Conservation (phyloP, 2,888 invertebrate species). For the Trilocha varians region DNA sequence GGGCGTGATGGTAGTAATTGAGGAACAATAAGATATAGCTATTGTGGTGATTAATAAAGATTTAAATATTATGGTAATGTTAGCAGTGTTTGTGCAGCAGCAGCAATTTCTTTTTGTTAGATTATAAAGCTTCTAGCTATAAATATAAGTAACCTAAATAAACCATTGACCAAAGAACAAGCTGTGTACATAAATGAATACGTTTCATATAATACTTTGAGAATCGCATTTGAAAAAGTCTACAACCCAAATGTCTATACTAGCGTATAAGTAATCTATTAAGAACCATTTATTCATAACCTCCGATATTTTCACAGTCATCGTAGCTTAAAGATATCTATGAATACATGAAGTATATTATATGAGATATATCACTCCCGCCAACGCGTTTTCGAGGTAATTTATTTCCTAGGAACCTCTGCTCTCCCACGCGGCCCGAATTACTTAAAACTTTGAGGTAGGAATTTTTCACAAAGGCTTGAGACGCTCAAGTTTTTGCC, state of each 20-base stretch:
- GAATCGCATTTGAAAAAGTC: no score
- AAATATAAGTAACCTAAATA: no score
- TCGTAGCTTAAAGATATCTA: background rate
- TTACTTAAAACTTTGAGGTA: background rate
- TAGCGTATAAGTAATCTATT: background rate
- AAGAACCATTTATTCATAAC: background rate
- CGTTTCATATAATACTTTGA: no score
- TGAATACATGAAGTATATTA: slow-evolving; percentile 1
- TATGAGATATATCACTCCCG: slow-evolving; percentile 3
- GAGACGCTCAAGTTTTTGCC: background rate
- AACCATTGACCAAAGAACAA: no score
- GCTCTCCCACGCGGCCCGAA: slow-evolving; percentile 1
- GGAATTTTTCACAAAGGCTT: background rate
- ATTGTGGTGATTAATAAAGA: no score
- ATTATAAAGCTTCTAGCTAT: no score
- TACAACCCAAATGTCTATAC: background rate
- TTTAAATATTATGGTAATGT: no score
- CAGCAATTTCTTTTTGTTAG: no score
- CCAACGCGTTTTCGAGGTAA: slow-evolving; percentile 4
- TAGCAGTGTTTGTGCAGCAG: no score
- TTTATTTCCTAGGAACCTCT: slow-evolving; percentile 2
- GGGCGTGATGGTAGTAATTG: no score
- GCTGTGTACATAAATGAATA: no score
- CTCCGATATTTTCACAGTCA: background rate
- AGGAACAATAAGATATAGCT: no score